Conservation (phyloP, 2,113 vertebrate genomes). For the Balaenoptera acutorostrata region DNA sequence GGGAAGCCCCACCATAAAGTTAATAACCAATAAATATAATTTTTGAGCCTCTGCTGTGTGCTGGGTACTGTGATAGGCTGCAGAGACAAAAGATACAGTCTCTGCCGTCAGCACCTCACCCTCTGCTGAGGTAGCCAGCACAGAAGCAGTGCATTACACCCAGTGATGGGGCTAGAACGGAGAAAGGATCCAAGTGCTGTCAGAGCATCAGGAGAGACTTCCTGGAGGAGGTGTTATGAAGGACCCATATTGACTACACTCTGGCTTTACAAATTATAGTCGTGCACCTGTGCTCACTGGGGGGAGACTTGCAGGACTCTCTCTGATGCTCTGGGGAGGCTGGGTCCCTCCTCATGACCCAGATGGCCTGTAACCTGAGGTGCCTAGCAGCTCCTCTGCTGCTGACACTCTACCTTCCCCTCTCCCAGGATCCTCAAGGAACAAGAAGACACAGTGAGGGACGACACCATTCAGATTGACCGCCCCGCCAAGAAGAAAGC, state of each 20-base stretch:
- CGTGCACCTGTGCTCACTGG: not conserved
- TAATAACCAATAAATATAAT: not conserved
- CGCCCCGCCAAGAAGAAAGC: constrained; percentile 83
- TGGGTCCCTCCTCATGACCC: not conserved
- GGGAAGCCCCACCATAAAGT: not conserved
- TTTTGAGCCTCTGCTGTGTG: not conserved
- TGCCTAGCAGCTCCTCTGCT: not conserved
- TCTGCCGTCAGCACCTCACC: not conserved
- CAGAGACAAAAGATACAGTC: not conserved
- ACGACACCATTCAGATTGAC: constrained; percentile 83
- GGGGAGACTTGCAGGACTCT: not conserved
- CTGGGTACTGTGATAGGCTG: not conserved
- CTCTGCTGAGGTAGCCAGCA: not conserved
- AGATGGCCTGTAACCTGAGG: not conserved
- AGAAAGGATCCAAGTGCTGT: not conserved
- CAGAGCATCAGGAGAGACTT: not conserved
- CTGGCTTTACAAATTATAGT: not conserved
- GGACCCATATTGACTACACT: not conserved
- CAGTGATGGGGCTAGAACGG: not conserved
- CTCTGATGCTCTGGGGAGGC: not conserved
- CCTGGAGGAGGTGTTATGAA: not conserved
- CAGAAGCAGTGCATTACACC: not conserved
- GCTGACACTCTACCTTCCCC: not conserved
- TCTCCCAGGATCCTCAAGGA: constrained; percentile 88
- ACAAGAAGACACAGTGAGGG: constrained; percentile 87